Evolutionary conservation across 2,888 invertebrate species (phyloP), one percentile per base, ranked within the genome.

Genomic region (Eulithis testata): DNA sequence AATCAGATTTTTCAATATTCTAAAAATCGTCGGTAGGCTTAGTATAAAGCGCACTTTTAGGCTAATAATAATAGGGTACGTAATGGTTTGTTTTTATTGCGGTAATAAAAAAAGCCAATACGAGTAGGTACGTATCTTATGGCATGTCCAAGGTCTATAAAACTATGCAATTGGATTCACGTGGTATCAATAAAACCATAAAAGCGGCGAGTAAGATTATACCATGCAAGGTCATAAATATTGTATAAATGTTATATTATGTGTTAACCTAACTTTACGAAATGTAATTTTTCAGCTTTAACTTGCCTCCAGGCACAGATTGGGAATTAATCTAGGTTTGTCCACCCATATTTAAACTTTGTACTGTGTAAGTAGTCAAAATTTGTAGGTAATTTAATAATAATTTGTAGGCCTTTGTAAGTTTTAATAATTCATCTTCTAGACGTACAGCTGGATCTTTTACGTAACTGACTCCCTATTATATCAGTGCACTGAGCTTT

Each of bases 151-250:
- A 45, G 9, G 43, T n/a, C 45, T 51, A 51, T 63, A 57, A 45
- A 55, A 62, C 55, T 56, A 62, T 43, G 40, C 54, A 62, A 52
- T 63, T 51, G 62, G 43, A 56, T 63, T 57, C 56, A 52, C 37
- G 62, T 63, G 56, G 14, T 54, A 63, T 57, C 56, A 56, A 63
- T 63, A 56, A 51, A 63, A 57, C 11, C 40, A 47, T 61, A 60
- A 53, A 53, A 45, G 53, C 8, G 21, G 21, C 9, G 36, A 49
- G 49, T 60, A 27, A 11, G 2, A 14, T 12, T 49, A 44, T 9
- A 49, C 36, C 45, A 58, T 11, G 50, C 36, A 36, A 49, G 21
- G 49, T 21, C 49, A 49, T 49, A 49, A 49, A 49, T 49, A 57
- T 52, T 52, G n/a, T 21, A 49, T 49, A 49, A 49, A 21, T 49